These are phyloP conservation scores for Procapra przewalskii DNA, from an alignment of 2,113 vertebrate species.

Conservation along the genomic window DNA sequence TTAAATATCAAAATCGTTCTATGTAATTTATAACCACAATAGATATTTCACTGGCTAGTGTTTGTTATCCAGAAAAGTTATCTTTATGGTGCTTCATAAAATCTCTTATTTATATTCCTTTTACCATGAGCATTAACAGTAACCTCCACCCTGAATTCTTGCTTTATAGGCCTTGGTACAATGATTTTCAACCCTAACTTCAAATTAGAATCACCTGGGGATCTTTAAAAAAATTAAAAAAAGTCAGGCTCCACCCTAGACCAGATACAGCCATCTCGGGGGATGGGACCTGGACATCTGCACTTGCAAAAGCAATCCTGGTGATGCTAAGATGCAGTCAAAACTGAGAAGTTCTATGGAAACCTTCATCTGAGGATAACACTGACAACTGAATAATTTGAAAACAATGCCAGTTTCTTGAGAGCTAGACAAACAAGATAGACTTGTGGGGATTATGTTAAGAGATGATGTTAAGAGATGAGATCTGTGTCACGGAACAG, in stretches of 20 bases:
- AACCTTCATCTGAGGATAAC: neutral
- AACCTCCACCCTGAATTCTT: constrained; percentile 32
- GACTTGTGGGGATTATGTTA: neutral
- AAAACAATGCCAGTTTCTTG: neutral
- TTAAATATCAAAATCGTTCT: constrained; percentile 60
- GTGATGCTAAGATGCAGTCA: neutral
- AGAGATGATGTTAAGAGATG: neutral
- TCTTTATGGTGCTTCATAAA: constrained; percentile 57
- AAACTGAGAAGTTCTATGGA: neutral
- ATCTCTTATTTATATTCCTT: constrained; percentile 46
- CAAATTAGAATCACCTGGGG: constrained; percentile 29
- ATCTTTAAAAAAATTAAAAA: neutral
- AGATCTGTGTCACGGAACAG: neutral
- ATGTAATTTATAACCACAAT: constrained; percentile 59
- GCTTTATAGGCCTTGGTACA: constrained; percentile 7
- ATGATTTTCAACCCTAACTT: neutral
- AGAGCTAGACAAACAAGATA: neutral
- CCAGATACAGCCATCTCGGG: neutral
- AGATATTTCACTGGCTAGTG: constrained; percentile 46
- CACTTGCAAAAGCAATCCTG: neutral
- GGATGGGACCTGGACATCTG: neutral
- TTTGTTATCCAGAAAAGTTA: constrained; percentile 51
- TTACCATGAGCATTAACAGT: constrained; percentile 29
- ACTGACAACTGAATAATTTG: neutral
- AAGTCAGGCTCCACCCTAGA: neutral